phyloP scores from a whole-genome alignment of 1,140 invertebrate genomes.

The Coelopa frigida region DNA sequence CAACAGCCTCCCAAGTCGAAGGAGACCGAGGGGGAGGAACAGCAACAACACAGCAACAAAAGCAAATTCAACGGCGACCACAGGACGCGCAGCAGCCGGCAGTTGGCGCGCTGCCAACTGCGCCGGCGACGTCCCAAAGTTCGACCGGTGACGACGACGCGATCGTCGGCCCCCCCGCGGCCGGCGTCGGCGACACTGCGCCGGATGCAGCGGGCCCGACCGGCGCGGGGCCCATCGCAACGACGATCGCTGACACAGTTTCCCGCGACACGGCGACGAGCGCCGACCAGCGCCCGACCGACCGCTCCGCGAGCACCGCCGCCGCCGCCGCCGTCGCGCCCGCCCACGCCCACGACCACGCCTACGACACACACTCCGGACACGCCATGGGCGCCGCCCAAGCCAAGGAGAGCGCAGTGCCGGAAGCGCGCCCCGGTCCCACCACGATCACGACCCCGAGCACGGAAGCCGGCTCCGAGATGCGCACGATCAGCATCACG shows the following conservation, averaged over 20 bases:
- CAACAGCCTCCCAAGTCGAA: slow-evolving; percentile 2
- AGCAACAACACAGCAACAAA: slow-evolving; percentile 5
- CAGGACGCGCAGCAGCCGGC: not conserved
- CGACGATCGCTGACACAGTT: too few species aligned
- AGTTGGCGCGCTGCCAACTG: not conserved
- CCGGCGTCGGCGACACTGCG: not conserved
- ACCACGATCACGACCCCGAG: too few species aligned
- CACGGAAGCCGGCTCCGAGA: too few species aligned
- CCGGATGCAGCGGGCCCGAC: not conserved
- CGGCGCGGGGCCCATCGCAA: not conserved
- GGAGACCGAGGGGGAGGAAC: too few species aligned
- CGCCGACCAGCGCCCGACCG: not conserved
- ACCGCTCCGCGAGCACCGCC: not conserved
- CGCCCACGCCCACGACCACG: not conserved
- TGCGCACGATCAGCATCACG: too few species aligned
- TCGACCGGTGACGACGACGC: not conserved
- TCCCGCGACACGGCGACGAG: too few species aligned
- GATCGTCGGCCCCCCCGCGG: not conserved
- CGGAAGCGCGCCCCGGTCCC: too few species aligned
- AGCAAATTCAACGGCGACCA: slow-evolving; percentile 4
- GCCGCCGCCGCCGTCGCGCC: not conserved
- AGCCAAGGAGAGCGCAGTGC: too few species aligned
- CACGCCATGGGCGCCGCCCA: too few species aligned
- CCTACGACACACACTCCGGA: not conserved
- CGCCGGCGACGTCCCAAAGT: slow-evolving; percentile 1